Evolutionary conservation across 2,113 vertebrate genomes (phyloP).

Genomic region (Poeciliopsis retropinna): DNA sequence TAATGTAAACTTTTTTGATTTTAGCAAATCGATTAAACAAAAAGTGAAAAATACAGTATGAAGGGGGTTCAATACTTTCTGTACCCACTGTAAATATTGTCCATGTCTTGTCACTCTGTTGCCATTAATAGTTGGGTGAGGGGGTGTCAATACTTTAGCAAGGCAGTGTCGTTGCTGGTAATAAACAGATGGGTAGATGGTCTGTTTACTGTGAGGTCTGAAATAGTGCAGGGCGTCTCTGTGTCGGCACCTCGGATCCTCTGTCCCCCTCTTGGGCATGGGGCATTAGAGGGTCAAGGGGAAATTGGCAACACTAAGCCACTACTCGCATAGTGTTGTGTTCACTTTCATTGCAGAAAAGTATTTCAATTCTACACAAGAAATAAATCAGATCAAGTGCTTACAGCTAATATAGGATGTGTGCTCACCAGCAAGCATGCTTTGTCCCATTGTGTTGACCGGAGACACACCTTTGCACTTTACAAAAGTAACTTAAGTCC

Average conservation of each 20-base stretch:
- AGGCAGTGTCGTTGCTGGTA: not conserved
- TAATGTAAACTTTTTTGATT: no score
- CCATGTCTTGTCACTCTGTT: no score
- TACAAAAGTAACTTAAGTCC: slow-evolving; percentile 6
- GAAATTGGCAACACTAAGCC: no score
- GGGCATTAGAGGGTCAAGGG: no score
- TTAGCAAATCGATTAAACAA: no score
- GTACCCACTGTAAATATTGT: no score
- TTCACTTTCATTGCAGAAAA: not conserved
- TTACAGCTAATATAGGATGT: not conserved
- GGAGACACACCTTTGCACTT: not conserved
- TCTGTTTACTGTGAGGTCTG: slow-evolving; percentile 52
- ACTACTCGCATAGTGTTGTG: not conserved
- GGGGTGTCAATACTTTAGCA: no score
- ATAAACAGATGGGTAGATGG: not conserved
- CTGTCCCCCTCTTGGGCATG: slow-evolving; percentile 37
- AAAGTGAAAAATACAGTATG: no score
- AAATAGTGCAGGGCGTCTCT: slow-evolving; percentile 59
- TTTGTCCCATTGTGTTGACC: slow-evolving; percentile 17
- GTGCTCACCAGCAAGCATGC: slow-evolving; percentile 5
- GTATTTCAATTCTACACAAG: not conserved
- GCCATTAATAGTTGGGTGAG: no score
- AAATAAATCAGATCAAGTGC: not conserved
- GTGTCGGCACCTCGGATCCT: slow-evolving; percentile 51
- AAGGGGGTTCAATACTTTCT: no score